A percentile compares a stretch with the other conserved stretches of the same genome.
Conservation (phyloP, 1,140 invertebrate species). For the Drosophila serrata region DNA sequence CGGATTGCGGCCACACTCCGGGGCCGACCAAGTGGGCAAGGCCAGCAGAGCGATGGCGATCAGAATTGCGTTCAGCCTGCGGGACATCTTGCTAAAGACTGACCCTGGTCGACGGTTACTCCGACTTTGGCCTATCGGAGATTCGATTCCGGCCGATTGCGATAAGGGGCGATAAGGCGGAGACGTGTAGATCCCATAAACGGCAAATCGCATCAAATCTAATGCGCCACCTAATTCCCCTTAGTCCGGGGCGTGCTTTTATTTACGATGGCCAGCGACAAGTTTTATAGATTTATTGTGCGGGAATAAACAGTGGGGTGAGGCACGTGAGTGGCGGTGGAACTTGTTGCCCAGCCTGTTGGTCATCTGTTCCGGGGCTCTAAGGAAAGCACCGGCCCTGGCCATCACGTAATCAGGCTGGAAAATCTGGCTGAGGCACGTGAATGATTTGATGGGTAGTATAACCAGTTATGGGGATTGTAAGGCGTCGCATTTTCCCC, state of each 20-base stretch:
- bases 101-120: conserved; percentile 7
- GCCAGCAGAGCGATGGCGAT: conserved; percentile 41
- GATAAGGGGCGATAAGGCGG: conserved; percentile 60
- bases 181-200: conserved; percentile 41
- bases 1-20: conserved; percentile 52
- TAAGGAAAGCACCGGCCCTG: conserved; percentile 5
- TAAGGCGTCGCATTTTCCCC: conserved; percentile 5
- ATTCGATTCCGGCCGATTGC: conserved; percentile 37
- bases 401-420: conserved; percentile 55
- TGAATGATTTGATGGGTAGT: conserved; percentile 28
- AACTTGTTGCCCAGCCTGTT: conserved; percentile 21
- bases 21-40: conserved; percentile 40
- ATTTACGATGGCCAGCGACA: conserved; percentile 60
- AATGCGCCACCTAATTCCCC: conserved; percentile 47
- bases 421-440: conserved; percentile 37
- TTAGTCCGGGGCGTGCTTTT: conserved; percentile 43
- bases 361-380: conserved; percentile 19
- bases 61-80: conserved; percentile 40
- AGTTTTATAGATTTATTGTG: conserved; percentile 69
- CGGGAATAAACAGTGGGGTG: neutral
- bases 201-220: conserved; percentile 55
- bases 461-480: conserved; percentile 13
- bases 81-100: conserved; percentile 67
- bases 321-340: conserved; percentile 50
- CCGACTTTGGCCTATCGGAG: conserved; percentile 23